Percentiles rank a stretch among this genome's conserved stretches.
Conservation (phyloP, 2,113 vertebrate species). For the Trinectes maculatus region DNA sequence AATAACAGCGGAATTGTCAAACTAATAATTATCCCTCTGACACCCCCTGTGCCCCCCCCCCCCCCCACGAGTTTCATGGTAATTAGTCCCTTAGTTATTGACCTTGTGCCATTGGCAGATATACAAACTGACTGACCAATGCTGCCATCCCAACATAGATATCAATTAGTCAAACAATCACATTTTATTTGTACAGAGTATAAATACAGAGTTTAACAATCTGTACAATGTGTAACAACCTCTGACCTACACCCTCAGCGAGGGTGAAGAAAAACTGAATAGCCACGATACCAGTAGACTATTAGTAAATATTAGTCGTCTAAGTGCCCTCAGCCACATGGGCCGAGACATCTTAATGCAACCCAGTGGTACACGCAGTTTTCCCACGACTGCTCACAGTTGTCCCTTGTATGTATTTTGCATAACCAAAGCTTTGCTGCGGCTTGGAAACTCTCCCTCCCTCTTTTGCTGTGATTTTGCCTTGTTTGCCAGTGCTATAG, state of each 20-base stretch:
- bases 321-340: not conserved
- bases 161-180: too few species aligned
- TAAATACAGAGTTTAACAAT: too few species aligned
- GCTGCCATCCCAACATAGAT: not conserved
- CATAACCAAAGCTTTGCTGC: constrained; percentile 64
- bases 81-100: too few species aligned
- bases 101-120: not conserved
- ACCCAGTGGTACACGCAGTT: constrained; percentile 42
- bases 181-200: too few species aligned
- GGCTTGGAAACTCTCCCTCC: constrained; percentile 63
- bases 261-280: too few species aligned
- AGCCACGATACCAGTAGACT: not conserved
- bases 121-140: not conserved
- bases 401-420: constrained; percentile 63
- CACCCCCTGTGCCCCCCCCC: not conserved
- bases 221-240: too few species aligned
- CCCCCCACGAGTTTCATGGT: not conserved
- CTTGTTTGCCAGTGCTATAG: constrained; percentile 68
- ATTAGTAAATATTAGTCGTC: not conserved
- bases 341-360: constrained; percentile 42
- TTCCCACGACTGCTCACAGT: constrained; percentile 72
- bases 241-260: too few species aligned
- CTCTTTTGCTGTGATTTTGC: constrained; percentile 60
- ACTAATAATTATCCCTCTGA: not conserved
- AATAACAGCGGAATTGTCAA: too few species aligned